Evolutionary conservation across 2,888 invertebrate species (phyloP), one percentile per base, ranked within the genome.

Genomic region (Drosophila mettleri): DNA sequence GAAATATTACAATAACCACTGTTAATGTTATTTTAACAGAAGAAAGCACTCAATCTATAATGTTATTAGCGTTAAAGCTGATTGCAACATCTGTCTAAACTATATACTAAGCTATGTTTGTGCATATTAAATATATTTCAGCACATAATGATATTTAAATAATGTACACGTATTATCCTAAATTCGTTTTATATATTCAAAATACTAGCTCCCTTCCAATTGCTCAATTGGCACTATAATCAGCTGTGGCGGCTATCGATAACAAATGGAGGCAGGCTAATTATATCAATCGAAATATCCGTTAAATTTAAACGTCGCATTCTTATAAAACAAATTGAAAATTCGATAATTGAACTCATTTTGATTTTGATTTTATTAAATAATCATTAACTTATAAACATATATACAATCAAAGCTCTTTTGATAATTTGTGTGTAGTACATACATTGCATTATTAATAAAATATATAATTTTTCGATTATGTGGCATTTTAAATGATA

Each of bases 381-480:
- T 60, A 74, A 49, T 41, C 67, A 76, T 49, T 53, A 45, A 71
- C 14, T 69, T 34, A 20, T 62, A 59, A 69, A 54, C 63, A 52
- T 78, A 75, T 75, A 63, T 78, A 65, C 64, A 86, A 78, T 82
- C 72, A 65, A 85, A 81, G 64, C 67, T 70, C 49, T 70, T 69
- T 60, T 67, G 57, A 74, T 72, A 54, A 54, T 62, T 61, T 51
- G 20, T 41, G n/a, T n/a, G n/a, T 16, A 8, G n/a, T 45, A 63
- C 61, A 51, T 24, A 48, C 58, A 51, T 75, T 81, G 72, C 60
- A 53, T 69, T 54, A 51, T 48, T 55, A 57, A 58, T 62, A 9
- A n/a, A n/a, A 33, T 33, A 33, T 48, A 16, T 65, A 58, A 29
- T 22, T 31, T 52, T 31, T 45, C 38, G 52, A 43, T 36, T 66